These are phyloP conservation scores for Cuculus canorus DNA, from an alignment of 2,797 vertebrate species.

Conservation along the genomic window DNA sequence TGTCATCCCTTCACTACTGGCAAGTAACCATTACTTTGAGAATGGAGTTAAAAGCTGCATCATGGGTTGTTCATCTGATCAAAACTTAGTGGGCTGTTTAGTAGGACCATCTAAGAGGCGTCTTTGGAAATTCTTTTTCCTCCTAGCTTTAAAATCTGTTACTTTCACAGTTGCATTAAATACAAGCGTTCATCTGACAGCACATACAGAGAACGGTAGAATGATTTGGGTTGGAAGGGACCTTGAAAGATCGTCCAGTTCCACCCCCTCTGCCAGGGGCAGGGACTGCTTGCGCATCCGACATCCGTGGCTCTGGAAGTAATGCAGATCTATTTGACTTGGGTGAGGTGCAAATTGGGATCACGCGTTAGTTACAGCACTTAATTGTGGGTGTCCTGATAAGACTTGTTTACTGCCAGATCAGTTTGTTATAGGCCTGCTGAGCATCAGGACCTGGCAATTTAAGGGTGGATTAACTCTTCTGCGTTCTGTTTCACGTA, in stretches of 20 bases:
- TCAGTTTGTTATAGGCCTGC: conserved; percentile 30
- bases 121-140: not conserved
- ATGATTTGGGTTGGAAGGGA: no score
- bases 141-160: not conserved
- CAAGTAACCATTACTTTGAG: not conserved
- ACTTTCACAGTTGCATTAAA: not conserved
- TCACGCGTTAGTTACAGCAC: conserved; percentile 73
- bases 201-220: conserved; percentile 43
- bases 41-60: not conserved
- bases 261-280: no score
- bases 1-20: not conserved
- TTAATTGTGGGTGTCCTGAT: conserved; percentile 72
- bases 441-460: conserved; percentile 28
- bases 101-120: not conserved
- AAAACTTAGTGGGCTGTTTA: not conserved
- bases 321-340: conserved; percentile 79
- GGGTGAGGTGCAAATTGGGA: conserved; percentile 88
- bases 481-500: not conserved
- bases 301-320: conserved; percentile 84
- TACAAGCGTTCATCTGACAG: conserved; percentile 28
- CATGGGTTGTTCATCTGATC: not conserved
- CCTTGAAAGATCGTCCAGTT: no score
- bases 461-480: not conserved
- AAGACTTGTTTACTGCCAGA: conserved; percentile 69
- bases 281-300: conserved; percentile 21